These are phyloP conservation scores for Clivina fossor DNA, from an alignment of 2,888 invertebrate species.

Conservation along the genomic window DNA sequence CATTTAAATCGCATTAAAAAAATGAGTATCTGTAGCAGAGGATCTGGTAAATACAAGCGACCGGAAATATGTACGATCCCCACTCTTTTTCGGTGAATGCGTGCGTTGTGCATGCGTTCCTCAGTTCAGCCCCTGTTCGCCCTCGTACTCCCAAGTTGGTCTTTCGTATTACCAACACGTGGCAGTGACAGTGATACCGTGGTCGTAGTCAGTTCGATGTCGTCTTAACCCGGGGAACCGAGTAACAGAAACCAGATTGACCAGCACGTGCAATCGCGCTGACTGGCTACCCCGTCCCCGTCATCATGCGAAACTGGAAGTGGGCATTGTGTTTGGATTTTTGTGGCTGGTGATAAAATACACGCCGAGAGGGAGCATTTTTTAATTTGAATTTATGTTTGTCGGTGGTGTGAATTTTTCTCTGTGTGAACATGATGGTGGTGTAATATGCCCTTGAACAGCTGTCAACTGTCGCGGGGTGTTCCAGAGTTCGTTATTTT, in stretches of 20 bases:
- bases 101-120: not conserved
- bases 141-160: slow-evolving; percentile 17
- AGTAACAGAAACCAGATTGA: slow-evolving; percentile 21
- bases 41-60: slow-evolving; percentile 30
- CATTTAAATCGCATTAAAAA: slow-evolving; percentile 34
- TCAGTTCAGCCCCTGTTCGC: not conserved
- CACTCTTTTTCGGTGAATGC: slow-evolving; percentile 10
- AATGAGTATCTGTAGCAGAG: slow-evolving; percentile 23
- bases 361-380: slow-evolving; percentile 2
- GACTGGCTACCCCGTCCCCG: too few relatives aligned
- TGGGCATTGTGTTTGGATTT: slow-evolving; percentile 1
- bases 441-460: slow-evolving; percentile 21
- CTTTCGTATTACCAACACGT: slow-evolving; percentile 22
- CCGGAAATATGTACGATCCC: slow-evolving; percentile 24
- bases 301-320: slow-evolving; percentile 20
- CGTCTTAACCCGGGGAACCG: slow-evolving; percentile 19
- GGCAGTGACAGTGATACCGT: slow-evolving; percentile 28
- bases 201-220: slow-evolving; percentile 1
- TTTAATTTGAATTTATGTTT: slow-evolving; percentile 24
- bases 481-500: slow-evolving; percentile 7
- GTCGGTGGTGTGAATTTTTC: too few relatives aligned
- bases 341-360: slow-evolving; percentile 10
- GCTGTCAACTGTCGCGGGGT: slow-evolving; percentile 7
- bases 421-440: too few relatives aligned
- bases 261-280: slow-evolving; percentile 2